These are phyloP conservation scores for Gymnopithys bicolor DNA, from an alignment of 2,797 vertebrate genomes.

Conservation along the genomic window DNA sequence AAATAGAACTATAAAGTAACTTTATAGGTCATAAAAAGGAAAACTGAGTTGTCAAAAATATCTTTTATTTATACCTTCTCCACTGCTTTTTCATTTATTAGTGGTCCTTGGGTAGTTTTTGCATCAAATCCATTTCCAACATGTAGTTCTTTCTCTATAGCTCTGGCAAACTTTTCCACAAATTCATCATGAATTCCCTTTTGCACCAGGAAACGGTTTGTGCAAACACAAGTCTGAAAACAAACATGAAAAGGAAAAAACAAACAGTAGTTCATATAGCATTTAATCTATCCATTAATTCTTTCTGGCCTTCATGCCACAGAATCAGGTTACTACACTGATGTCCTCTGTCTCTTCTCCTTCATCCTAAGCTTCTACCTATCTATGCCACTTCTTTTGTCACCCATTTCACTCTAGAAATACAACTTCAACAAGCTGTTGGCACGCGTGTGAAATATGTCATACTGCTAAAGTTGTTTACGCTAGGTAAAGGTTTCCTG, in stretches of 20 bases:
- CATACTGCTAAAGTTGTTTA: not conserved
- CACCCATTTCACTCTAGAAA: not conserved
- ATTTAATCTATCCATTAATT: not conserved
- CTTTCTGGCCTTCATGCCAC: not conserved
- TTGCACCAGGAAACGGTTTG: constrained; percentile 95
- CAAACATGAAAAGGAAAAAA: not conserved
- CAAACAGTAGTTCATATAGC: not conserved
- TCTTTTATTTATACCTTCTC: constrained; percentile 85
- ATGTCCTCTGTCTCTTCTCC: not conserved
- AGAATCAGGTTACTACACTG: not conserved
- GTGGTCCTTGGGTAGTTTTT: constrained; percentile 89
- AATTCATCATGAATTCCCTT: constrained; percentile 88
- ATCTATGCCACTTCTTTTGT: not conserved
- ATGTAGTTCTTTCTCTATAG: constrained; percentile 84
- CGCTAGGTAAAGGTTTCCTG: not conserved
- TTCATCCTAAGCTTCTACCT: not conserved
- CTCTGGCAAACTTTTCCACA: constrained; percentile 83
- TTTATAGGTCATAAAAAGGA: not conserved
- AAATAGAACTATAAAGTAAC: not conserved
- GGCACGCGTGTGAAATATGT: not conserved
- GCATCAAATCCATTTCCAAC: constrained; percentile 89
- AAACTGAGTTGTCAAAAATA: not conserved
- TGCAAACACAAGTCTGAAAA: constrained; percentile 91
- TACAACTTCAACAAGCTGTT: not conserved
- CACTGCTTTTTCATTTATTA: constrained; percentile 92